A percentile compares a stretch with the other conserved stretches of the same genome.
phyloP scores from a whole-genome alignment of 2,797 vertebrate genomes.

The Enteromius anoplus region DNA sequence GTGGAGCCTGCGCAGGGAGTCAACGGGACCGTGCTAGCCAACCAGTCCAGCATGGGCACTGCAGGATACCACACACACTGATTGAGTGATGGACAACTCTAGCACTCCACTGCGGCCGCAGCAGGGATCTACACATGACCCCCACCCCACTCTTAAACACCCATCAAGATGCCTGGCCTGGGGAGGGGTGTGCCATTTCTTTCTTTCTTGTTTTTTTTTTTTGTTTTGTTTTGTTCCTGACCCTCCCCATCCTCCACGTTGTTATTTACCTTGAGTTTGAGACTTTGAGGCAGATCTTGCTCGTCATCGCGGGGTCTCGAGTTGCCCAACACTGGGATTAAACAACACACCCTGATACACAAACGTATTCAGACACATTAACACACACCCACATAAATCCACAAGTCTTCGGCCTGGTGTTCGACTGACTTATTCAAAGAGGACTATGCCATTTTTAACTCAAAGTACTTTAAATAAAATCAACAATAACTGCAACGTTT shows the following conservation, averaged over 20 bases:
- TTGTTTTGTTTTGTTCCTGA: background rate
- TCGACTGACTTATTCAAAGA: conserved; percentile 66
- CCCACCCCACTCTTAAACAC: conserved; percentile 12
- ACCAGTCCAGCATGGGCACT: conserved; percentile 87
- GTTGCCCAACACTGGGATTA: conserved; percentile 63
- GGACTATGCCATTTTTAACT: conserved; percentile 72
- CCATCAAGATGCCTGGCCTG: conserved; percentile 33
- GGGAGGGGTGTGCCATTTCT: conserved; percentile 31
- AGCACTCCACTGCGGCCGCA: conserved; percentile 41
- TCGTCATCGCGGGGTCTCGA: conserved; percentile 48
- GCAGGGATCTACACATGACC: conserved; percentile 28
- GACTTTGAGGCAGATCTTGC: conserved; percentile 55
- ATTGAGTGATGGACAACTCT: conserved; percentile 60
- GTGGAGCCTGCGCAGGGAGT: conserved; percentile 86
- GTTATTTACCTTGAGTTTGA: conserved; percentile 65
- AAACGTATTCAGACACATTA: conserved; percentile 58
- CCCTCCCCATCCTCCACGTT: conserved; percentile 57
- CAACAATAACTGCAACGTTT: conserved; percentile 55
- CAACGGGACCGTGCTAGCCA: conserved; percentile 88
- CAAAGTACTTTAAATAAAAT: conserved; percentile 63
- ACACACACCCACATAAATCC: conserved; percentile 44
- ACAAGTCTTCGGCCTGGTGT: conserved; percentile 64
- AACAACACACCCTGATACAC: conserved; percentile 45
- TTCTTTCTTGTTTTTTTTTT: background rate
- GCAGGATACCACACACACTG: conserved; percentile 92